Conservation (phyloP, 2,113 vertebrate genomes). For the Charina bottae region DNA sequence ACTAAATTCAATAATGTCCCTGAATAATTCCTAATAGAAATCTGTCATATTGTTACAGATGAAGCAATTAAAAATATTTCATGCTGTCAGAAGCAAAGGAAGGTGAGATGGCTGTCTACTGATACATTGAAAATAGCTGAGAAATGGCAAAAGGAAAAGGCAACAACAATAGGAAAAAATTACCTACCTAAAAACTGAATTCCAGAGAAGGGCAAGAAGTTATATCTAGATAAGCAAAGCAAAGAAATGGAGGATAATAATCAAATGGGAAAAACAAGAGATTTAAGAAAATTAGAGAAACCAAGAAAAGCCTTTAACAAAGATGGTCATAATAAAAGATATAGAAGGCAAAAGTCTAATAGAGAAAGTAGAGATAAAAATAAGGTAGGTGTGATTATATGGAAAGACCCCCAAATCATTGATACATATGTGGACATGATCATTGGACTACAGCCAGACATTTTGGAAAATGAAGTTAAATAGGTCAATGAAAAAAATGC, state of each 20-base stretch:
- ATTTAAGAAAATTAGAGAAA: neutral
- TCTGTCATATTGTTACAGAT: neutral
- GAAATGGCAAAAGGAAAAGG: neutral
- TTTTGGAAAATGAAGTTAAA: neutral
- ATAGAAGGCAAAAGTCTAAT: neutral
- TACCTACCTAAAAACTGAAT: neutral
- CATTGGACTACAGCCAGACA: neutral
- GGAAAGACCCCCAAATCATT: neutral
- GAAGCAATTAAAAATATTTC: neutral
- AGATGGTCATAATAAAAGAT: neutral
- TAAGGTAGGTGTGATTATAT: neutral
- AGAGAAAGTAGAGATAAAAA: neutral
- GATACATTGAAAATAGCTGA: neutral
- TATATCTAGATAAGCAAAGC: neutral
- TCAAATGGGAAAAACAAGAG: neutral
- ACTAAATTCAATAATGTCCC: neutral
- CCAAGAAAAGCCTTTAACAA: neutral
- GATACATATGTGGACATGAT: neutral
- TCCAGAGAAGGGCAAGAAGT: neutral
- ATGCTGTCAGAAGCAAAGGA: neutral
- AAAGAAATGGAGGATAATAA: neutral
- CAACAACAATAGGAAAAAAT: neutral
- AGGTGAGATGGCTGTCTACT: neutral
- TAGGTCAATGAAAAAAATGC: neutral
- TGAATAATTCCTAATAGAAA: neutral